These are phyloP conservation scores for Sebastolobus alascanus DNA, from an alignment of 2,797 vertebrate species.

Conservation along the genomic window DNA sequence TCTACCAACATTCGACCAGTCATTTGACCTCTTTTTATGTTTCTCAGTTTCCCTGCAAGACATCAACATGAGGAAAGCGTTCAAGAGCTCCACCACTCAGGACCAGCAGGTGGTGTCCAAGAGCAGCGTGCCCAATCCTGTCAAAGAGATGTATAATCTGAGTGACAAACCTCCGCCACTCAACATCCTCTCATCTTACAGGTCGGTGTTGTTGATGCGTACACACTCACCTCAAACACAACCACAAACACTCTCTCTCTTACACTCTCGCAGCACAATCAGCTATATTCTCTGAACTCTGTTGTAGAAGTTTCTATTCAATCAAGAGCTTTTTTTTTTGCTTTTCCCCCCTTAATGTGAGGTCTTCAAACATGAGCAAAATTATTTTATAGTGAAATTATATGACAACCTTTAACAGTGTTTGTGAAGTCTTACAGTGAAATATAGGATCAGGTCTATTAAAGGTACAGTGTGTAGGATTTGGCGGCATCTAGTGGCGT, in stretches of 20 bases:
- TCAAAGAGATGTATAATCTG: conserved; percentile 94
- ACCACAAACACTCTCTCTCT: background rate
- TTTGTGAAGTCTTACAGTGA: background rate
- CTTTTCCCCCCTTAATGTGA: too few relatives aligned
- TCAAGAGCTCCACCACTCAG: conserved; percentile 96
- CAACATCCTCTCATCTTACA: conserved; percentile 94
- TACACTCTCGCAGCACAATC: background rate
- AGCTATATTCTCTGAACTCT: background rate
- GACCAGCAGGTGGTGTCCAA: conserved; percentile 99
- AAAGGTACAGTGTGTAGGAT: too few relatives aligned
- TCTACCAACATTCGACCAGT: background rate
- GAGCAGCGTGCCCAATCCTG: conserved; percentile 93
- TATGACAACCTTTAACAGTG: background rate
- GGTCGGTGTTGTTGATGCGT: conserved; percentile 76
- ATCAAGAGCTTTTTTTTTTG: background rate
- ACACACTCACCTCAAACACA: background rate
- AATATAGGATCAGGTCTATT: background rate
- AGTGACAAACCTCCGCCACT: conserved; percentile 97
- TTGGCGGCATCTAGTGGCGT: too few relatives aligned
- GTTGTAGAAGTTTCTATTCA: background rate
- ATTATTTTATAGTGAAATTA: background rate
- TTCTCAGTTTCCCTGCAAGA: conserved; percentile 95
- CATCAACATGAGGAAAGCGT: conserved; percentile 99
- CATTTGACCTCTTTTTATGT: conserved; percentile 34
- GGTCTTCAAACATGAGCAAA: background rate